Evolutionary conservation across 2,888 invertebrate genomes (phyloP).

Genomic region (Cryptus armator): DNA sequence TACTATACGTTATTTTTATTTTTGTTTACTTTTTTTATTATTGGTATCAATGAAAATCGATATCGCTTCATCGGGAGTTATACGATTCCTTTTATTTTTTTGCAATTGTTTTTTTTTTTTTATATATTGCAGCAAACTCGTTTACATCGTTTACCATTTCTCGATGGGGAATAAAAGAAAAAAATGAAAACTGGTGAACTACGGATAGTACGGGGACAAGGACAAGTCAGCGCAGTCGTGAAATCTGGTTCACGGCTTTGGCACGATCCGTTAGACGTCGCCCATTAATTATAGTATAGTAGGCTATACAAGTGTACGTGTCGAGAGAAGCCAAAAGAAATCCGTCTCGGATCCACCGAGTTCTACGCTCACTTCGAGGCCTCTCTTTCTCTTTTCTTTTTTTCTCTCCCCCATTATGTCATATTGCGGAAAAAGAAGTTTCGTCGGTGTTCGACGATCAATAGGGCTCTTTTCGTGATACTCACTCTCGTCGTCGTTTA

Average conservation of each 20-base stretch:
- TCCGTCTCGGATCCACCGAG: conserved; percentile 60
- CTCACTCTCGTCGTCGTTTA: conserved; percentile 23
- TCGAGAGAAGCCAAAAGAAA: conserved; percentile 66
- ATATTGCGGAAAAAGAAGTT: conserved; percentile 74
- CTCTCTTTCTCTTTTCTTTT: background rate
- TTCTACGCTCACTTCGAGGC: conserved; percentile 6
- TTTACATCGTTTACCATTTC: conserved; percentile 30
- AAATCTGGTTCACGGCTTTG: conserved; percentile 71
- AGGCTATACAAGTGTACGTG: conserved; percentile 29
- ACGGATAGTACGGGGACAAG: conserved; percentile 41
- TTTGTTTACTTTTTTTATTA: conserved; percentile 1
- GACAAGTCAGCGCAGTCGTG: conserved; percentile 53
- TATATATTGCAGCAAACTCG: conserved; percentile 14
- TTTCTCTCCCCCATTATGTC: conserved; percentile 63
- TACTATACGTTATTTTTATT: background rate
- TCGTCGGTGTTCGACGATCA: conserved; percentile 66
- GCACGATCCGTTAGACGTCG: conserved; percentile 64
- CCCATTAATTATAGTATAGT: conserved; percentile 67
- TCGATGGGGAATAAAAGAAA: conserved; percentile 8
- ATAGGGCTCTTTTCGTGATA: conserved; percentile 61
- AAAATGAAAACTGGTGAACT: conserved; percentile 22
- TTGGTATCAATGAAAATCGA: conserved; percentile 36
- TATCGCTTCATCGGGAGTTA: conserved; percentile 15
- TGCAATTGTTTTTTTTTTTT: conserved; percentile 6
- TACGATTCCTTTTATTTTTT: background rate